Evolutionary conservation across 2,888 invertebrate genomes (phyloP), one percentile per base, ranked within the genome.

Genomic region (Polyommatus icarus): DNA sequence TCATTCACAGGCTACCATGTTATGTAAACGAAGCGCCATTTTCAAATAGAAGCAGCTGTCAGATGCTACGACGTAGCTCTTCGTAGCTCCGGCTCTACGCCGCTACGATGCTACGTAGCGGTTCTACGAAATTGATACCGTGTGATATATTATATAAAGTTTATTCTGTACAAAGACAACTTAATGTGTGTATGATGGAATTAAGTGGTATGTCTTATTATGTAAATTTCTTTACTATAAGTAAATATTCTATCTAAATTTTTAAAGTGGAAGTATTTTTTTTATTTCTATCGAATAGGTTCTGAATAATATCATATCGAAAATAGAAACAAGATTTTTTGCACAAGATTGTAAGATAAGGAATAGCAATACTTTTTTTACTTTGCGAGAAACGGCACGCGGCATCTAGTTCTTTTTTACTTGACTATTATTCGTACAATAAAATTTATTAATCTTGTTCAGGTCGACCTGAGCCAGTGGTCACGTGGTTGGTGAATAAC

Each of bases 381-480:
- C 32, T 2, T 3, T 32, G 32, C 32, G 3, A 32, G 32, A 32
- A 5, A 32, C 4, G 3, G 32, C 32, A 32, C 32, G 32, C 32
- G 6, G 32, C 0, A 3, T 32, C 32, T 32, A 32, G 29, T 29
- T 32, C 6, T 32, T 32, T 32, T 36, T 36, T 36, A 36, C 36
- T 36, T 6, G 36, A 5, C 6, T 36, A 36, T 6, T 32, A 36
- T 40, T 40, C 36, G 36, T 40, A 50, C 12, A 3, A 12, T 57
- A 54, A 18, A 18, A 57, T n/a, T 0, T 57, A 71, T 32, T 32
- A 4, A 20, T 61, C 1, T 6, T 29, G 61, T 57, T 24, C 76
- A 98, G 98, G 98, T 82, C 97, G 97, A 77, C 98, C 98, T 15
- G 96, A 96, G 79, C 98, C 98, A 1, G 95, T 96, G 12, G 97